Base-by-base conservation (phyloP, 1,140 invertebrate genomes). In the Zaprionus kolodkinae region DNA sequence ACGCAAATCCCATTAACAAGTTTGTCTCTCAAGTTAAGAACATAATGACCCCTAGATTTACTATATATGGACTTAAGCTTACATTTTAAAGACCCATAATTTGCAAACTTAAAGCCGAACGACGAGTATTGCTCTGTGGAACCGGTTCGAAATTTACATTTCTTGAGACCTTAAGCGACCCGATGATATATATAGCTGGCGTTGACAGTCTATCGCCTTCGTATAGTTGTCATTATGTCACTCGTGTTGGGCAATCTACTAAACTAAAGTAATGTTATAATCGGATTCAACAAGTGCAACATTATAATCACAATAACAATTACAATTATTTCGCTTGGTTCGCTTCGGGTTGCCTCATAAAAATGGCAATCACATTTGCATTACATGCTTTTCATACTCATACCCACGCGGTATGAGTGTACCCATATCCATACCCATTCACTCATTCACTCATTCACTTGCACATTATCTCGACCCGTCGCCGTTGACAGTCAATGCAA, bases 351-450 rank as follows among this genome's bases (percentile, higher is more conserved):
- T n/a, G 68, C 57, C 76, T 83, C 77, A 84, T 85, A 73, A 84
- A 84, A 72, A 84, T 81, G 54, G 70, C 74, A 85, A 81, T 74
- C 78, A 85, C 83, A 86, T 86, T 86, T 81, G 72, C 83, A 87
- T 86, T 82, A 72, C 83, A 68, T 82, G 83, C 68, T 57, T 69
- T 68, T 52, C 13, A 52, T 38, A 38, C 43, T 40, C 38, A 45
- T 48, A 38, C 30, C 48, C 67, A 43, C 6, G 21, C 2, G 21
- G 21, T 21, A 21, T 21, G 21, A 30, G 15, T 36, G 55, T 43
- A 67, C 55, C 36, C 17, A 61, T 38, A 45, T 43, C 48, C 45
- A 65, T 38, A 35, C n/a, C 5, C 43, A 25, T 27, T 43, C 45
- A 12, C 40, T 45, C 40, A 50, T 21, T 11, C 45, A 9, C 50